Evolutionary conservation across 2,113 vertebrate species (phyloP).

Genomic region (Psittacula cyanocephala): DNA sequence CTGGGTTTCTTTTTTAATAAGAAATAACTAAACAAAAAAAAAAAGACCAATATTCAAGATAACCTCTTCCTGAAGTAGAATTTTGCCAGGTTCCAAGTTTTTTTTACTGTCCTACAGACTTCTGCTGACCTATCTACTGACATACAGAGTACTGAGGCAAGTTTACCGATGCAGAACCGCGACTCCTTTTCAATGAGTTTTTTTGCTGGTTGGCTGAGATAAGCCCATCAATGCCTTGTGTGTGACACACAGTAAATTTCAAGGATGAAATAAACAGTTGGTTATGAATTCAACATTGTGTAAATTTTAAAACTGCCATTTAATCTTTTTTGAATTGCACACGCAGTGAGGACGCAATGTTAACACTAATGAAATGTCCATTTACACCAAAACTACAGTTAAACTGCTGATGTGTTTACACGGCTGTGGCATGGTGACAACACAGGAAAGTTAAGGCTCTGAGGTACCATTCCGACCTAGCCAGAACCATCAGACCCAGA

Average conservation of each 20-base stretch:
- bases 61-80: neutral
- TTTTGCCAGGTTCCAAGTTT: neutral
- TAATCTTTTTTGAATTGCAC: neutral
- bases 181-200: neutral
- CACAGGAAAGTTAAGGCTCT: neutral
- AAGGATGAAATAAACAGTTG: neutral
- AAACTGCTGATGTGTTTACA: neutral
- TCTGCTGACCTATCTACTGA: neutral
- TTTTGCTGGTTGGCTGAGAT: neutral
- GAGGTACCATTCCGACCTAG: neutral
- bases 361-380: neutral
- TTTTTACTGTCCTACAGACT: neutral
- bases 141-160: neutral
- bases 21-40: neutral
- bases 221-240: neutral
- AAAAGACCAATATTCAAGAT: neutral
- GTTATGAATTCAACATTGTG: neutral
- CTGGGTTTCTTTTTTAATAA: neutral
- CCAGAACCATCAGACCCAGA: neutral
- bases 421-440: neutral
- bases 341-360: neutral
- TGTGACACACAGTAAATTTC: neutral
- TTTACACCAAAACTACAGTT: neutral
- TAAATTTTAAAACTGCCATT: neutral
- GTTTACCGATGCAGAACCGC: neutral